phyloP scores from a whole-genome alignment of 2,888 invertebrate genomes.

The Nysson spinosus region DNA sequence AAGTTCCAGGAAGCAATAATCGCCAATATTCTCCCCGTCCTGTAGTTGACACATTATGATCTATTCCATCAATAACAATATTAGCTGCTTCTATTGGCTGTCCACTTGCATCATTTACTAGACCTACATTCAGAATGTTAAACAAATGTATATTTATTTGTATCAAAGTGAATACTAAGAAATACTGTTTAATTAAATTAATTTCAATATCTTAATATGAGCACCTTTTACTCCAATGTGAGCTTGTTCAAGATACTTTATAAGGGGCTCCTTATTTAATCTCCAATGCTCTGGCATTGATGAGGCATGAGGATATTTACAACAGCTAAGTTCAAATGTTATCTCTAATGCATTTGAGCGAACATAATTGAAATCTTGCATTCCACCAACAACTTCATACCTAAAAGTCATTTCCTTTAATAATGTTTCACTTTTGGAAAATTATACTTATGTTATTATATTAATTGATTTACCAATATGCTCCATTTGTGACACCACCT shows the following conservation, averaged over 20 bases:
- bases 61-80: constrained; percentile 86
- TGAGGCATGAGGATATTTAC: constrained; percentile 90
- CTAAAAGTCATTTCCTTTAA: constrained; percentile 59
- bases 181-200: constrained; percentile 2
- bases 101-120: constrained; percentile 82
- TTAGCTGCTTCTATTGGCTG: constrained; percentile 85
- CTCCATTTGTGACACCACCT: constrained; percentile 93
- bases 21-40: constrained; percentile 96
- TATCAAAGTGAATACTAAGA: not conserved
- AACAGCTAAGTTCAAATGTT: constrained; percentile 97
- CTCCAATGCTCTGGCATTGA: constrained; percentile 89
- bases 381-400: constrained; percentile 85
- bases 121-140: constrained; percentile 77
- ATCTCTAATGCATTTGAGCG: constrained; percentile 97
- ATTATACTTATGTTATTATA: not conserved
- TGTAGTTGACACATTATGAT: constrained; percentile 89
- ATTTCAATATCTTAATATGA: not conserved
- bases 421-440: constrained; percentile 4
- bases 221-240: constrained; percentile 85
- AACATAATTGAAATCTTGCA: constrained; percentile 99
- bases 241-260: constrained; percentile 90
- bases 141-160: constrained; percentile 19
- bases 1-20: constrained; percentile 91
- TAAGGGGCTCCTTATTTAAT: constrained; percentile 89
- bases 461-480: constrained; percentile 87